These are phyloP conservation scores for Dromiciops gliroides DNA, from an alignment of 2,113 vertebrate genomes.

Conservation along the genomic window DNA sequence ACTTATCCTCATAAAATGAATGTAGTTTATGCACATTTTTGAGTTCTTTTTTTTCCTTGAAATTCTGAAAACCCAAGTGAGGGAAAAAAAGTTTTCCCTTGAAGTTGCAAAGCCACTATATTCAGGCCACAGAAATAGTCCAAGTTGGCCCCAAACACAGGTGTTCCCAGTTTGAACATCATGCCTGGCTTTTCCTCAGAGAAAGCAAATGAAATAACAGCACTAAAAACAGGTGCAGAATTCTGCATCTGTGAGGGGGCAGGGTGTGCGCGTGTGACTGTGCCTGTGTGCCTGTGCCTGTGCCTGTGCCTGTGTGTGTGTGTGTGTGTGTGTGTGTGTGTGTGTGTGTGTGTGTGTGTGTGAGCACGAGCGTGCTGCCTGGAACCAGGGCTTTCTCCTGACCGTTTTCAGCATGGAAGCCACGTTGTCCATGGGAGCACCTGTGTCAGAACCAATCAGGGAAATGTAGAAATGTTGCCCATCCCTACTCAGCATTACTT, in stretches of 20 bases:
- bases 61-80: slow-evolving; percentile 58
- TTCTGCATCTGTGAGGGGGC: slow-evolving; percentile 72
- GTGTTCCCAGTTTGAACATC: slow-evolving; percentile 78
- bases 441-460: slow-evolving; percentile 79
- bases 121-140: slow-evolving; percentile 60
- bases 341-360: too few species aligned
- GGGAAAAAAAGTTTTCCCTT: slow-evolving; percentile 52
- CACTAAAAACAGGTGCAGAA: slow-evolving; percentile 83
- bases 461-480: slow-evolving; percentile 56
- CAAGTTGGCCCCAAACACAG: slow-evolving; percentile 75
- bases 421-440: slow-evolving; percentile 67
- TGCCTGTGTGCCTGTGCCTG: neutral
- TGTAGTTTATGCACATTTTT: neutral
- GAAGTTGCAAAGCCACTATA: slow-evolving; percentile 54
- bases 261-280: slow-evolving; percentile 20
- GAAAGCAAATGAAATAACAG: slow-evolving; percentile 72
- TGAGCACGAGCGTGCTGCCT: slow-evolving; percentile 43
- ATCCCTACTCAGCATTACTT: slow-evolving; percentile 71
- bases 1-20: neutral
- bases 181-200: slow-evolving; percentile 70
- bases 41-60: slow-evolving; percentile 28
- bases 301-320: neutral
- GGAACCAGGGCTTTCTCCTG: slow-evolving; percentile 74
- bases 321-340: slow-evolving; percentile 28
- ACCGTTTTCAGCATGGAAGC: slow-evolving; percentile 66